These are phyloP conservation scores for Albula glossodonta DNA, from an alignment of 2,113 vertebrate species.

Conservation along the genomic window DNA sequence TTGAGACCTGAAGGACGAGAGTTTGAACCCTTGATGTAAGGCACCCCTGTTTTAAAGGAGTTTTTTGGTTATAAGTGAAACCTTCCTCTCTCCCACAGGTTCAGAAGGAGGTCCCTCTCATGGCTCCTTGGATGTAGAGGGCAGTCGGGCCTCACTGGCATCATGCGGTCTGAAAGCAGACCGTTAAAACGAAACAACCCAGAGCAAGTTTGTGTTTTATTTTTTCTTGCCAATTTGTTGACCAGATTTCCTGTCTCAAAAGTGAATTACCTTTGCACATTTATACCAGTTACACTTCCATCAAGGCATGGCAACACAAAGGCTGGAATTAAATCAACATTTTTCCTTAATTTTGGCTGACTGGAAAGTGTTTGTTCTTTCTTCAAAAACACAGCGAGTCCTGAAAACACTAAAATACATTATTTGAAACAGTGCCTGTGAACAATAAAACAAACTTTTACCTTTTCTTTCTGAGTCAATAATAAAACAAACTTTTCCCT, in stretches of 20 bases:
- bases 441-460: too few relatives aligned
- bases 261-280: neutral
- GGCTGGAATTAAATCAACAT: too few relatives aligned
- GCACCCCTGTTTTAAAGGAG: neutral
- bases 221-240: neutral
- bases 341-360: too few relatives aligned
- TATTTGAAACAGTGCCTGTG: too few relatives aligned
- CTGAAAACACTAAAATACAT: too few relatives aligned
- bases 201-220: neutral
- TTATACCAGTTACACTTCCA: neutral
- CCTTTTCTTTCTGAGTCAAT: too few relatives aligned
- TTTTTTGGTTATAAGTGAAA: neutral
- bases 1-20: neutral
- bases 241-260: neutral
- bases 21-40: neutral
- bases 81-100: slow-evolving; percentile 60
- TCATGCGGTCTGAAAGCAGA: neutral
- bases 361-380: too few relatives aligned
- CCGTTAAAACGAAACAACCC: neutral
- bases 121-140: slow-evolving; percentile 79
- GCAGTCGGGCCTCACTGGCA: neutral
- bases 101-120: slow-evolving; percentile 74
- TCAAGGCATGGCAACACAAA: neutral
- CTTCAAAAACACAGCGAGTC: too few relatives aligned
- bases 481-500: too few relatives aligned